These are phyloP conservation scores for Trachelus tabidus DNA, from an alignment of 2,888 invertebrate species.

Conservation along the genomic window DNA sequence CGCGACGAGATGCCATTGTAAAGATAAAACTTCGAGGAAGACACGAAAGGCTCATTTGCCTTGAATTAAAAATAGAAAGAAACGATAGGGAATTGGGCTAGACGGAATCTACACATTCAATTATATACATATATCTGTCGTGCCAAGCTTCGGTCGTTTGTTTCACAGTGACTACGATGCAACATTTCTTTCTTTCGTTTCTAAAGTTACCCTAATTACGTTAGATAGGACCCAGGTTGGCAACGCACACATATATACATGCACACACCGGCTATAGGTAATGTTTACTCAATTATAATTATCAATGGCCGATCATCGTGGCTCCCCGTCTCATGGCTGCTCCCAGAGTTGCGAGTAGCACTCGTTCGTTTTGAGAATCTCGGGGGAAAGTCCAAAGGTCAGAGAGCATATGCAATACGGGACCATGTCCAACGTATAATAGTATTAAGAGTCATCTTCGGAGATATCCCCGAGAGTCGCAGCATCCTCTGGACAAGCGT, in stretches of 20 bases:
- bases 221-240: constrained; percentile 51
- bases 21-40: too few relatives aligned
- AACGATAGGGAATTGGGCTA: constrained; percentile 55
- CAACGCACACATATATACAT: constrained; percentile 62
- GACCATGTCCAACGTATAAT: too few relatives aligned
- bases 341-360: too few relatives aligned
- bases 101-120: constrained; percentile 65
- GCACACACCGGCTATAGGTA: constrained; percentile 57
- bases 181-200: constrained; percentile 28
- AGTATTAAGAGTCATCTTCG: too few relatives aligned
- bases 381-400: neutral
- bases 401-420: neutral
- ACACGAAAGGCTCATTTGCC: too few relatives aligned
- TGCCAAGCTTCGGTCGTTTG: constrained; percentile 58
- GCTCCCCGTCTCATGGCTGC: constrained; percentile 38
- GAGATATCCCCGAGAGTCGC: too few relatives aligned
- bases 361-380: neutral
- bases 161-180: constrained; percentile 43
- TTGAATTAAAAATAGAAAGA: constrained; percentile 15
- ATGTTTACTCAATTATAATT: constrained; percentile 47
- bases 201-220: constrained; percentile 9
- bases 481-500: neutral
- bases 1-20: too few relatives aligned
- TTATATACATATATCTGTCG: constrained; percentile 64
- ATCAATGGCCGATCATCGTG: constrained; percentile 48